A percentile compares a stretch with the other conserved stretches of the same genome.
Evolutionary conservation across 53 echinoderm and acorn worm species (phyloP).

Genomic region (Holothuria leucospilota): DNA sequence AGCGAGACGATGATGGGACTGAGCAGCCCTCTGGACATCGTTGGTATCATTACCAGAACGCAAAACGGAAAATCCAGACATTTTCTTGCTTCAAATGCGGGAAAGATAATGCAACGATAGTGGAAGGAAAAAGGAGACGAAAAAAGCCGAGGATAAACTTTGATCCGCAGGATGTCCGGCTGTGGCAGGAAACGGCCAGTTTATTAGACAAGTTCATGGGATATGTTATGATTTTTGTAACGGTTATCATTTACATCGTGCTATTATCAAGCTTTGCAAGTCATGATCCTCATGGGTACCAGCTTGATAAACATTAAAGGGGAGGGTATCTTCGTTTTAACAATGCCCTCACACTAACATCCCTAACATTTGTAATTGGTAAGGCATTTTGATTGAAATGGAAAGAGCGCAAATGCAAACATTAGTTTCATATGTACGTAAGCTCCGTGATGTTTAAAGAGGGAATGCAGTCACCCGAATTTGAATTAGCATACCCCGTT

Average conservation of each 20-base stretch:
- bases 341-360: too few relatives aligned
- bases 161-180: constrained; percentile 18
- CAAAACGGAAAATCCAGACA: constrained; percentile 4
- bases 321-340: too few relatives aligned
- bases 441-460: too few relatives aligned
- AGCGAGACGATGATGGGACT: neutral
- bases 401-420: too few relatives aligned
- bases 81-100: constrained; percentile 40
- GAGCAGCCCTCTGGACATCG: too few relatives aligned
- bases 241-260: constrained; percentile 13
- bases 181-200: constrained; percentile 47
- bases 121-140: neutral
- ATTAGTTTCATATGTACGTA: too few relatives aligned
- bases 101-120: constrained; percentile 1
- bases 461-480: too few relatives aligned
- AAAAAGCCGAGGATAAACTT: constrained; percentile 9
- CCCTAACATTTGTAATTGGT: too few relatives aligned
- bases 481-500: too few relatives aligned
- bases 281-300: constrained; percentile 16
- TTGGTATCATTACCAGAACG: neutral
- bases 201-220: constrained; percentile 26
- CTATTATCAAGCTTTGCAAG: constrained; percentile 8
- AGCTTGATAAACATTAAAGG: neutral
- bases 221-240: constrained; percentile 15
- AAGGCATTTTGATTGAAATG: too few relatives aligned